Base-by-base conservation (phyloP, 2,888 invertebrate species). In the Schizaphis graminum region DNA sequence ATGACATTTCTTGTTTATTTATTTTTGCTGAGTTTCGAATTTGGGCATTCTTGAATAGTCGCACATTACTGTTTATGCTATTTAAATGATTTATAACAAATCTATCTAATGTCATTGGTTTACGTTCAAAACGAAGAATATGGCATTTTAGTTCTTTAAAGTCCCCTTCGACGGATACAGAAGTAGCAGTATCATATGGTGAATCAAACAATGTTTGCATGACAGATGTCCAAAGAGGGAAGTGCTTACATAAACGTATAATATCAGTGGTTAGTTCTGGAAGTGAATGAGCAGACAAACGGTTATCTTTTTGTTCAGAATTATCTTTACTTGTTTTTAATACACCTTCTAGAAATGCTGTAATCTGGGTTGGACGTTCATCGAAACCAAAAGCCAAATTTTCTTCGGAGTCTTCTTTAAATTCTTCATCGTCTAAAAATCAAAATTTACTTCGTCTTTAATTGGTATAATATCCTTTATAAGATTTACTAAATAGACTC, bases 401-500 rank as follows among this genome's bases (percentile, higher is more conserved):
- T 67, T 67, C n/a, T 67, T 67, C 67, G 0, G n/a, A 28, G 61
- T 67, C 67, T 67, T n/a, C 13, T 10, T 67, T n/a, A n/a, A 67
- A 67, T 67, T 7, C 13, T n/a, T 28, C 28, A 28, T 61, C 28
- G 26, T 67, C 67, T 67, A n/a, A n/a, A 67, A n/a, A 67, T 67
- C n/a, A 8, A 13, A 67, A n/a, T 28, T n/a, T 67, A 61, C 26
- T n/a, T 67, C 67, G 13, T 67, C 11, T 67, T 67, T 1, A 67
- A 67, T 67, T 67, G n/a, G n/a, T 28, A n/a, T n/a, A n/a, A 67
- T 67, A 67, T n/a, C n/a, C 5, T 67, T 67, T 67, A 67, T 67
- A 67, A n/a, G 67, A 67, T 67, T 67, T 67, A 67, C 67, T 67
- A 67, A n/a, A 67, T 67, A 67, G 8, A n/a, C n/a, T n/a, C 67